Evolutionary conservation across 1,140 invertebrate genomes (phyloP).

Genomic region (Orchesella cincta): DNA sequence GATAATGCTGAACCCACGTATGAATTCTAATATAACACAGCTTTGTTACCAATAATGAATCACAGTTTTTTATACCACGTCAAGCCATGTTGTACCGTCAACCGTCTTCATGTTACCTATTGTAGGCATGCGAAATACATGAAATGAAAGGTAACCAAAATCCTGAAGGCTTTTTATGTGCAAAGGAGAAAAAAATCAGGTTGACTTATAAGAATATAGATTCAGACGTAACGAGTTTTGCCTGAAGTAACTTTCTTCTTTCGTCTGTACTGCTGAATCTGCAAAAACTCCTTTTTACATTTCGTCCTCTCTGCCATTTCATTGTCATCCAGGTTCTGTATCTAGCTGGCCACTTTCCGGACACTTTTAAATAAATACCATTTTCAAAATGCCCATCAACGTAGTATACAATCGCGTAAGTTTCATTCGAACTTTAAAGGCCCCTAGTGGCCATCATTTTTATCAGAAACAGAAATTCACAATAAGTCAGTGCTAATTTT

Average conservation of each 20-base stretch:
- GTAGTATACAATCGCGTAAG: slow-evolving; percentile 21
- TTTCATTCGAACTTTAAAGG: neutral
- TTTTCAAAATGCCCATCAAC: slow-evolving; percentile 22
- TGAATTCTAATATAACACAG: neutral
- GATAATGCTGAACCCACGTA: neutral
- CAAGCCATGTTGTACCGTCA: too few species aligned
- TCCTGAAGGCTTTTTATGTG: neutral
- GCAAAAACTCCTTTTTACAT: too few species aligned
- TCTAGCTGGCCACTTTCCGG: too few species aligned
- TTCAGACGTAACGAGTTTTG: too few species aligned
- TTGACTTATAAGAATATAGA: neutral
- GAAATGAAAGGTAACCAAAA: too few species aligned
- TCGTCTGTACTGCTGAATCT: too few species aligned
- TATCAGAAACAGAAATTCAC: too few species aligned
- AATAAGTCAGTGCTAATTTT: slow-evolving; percentile 10
- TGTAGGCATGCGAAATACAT: neutral
- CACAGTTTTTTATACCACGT: neutral
- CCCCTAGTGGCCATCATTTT: too few species aligned
- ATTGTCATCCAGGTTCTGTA: too few species aligned
- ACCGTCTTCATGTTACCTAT: slow-evolving; percentile 10
- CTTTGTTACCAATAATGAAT: neutral
- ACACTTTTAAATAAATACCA: too few species aligned
- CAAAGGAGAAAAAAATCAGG: neutral
- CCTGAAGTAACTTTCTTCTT: too few species aligned
- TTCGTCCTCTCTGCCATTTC: too few species aligned